Conservation (phyloP, 2,888 invertebrate genomes). For the Ceriagrion tenellum region DNA sequence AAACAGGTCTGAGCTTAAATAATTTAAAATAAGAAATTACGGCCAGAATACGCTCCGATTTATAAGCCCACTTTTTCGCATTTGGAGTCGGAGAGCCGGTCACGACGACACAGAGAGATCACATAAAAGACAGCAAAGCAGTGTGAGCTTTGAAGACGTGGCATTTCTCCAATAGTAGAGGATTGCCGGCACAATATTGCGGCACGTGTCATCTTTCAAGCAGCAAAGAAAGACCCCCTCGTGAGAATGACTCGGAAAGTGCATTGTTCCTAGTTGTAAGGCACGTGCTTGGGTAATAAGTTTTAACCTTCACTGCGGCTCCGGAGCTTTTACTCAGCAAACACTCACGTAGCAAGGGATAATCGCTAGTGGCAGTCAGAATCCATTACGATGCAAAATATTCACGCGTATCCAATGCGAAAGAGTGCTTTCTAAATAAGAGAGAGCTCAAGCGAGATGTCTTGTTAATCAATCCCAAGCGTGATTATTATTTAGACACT, state of each 20-base stretch:
- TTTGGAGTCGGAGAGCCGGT: neutral
- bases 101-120: neutral
- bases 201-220: neutral
- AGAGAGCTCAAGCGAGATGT: neutral
- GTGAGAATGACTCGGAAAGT: neutral
- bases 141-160: neutral
- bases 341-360: neutral
- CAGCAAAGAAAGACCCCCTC: neutral
- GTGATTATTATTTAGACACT: neutral
- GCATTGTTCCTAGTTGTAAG: neutral
- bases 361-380: neutral
- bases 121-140: neutral
- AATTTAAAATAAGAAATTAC: constrained; percentile 15
- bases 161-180: neutral
- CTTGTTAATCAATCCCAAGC: neutral
- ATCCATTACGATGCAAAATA: constrained; percentile 27
- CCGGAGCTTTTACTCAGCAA: neutral
- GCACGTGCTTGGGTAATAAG: neutral
- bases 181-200: neutral
- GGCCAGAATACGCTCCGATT: neutral
- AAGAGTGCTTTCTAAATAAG: constrained; percentile 5
- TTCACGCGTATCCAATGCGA: neutral
- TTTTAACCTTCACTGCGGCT: neutral
- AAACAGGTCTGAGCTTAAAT: constrained; percentile 41
- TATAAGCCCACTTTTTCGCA: neutral